Conservation (phyloP, 2,888 invertebrate species). For the Leptopilina myrica region DNA sequence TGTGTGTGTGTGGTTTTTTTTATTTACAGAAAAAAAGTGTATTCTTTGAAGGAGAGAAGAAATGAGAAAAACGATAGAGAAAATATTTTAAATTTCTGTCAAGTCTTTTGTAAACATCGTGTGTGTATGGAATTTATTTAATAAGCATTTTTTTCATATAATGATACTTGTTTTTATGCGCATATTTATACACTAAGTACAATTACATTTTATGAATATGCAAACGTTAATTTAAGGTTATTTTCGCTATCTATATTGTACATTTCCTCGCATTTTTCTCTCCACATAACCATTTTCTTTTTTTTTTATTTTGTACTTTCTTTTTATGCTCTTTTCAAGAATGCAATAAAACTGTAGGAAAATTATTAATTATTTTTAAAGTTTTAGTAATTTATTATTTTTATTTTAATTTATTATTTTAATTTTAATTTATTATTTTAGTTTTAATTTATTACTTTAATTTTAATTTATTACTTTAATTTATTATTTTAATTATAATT, state of each 20-base stretch:
- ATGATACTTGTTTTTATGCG: neutral
- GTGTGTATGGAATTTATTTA: neutral
- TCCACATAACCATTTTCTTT: neutral
- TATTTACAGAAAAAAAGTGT: neutral
- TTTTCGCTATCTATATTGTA: neutral
- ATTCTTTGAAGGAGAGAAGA: neutral
- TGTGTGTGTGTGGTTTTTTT: neutral
- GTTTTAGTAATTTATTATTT: too few relatives aligned
- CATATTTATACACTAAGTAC: neutral
- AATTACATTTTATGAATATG: conserved; percentile 35
- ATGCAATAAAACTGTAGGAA: too few relatives aligned
- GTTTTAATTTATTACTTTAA: too few relatives aligned
- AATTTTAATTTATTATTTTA: too few relatives aligned
- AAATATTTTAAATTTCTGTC: conserved; percentile 7
- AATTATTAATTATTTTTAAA: too few relatives aligned
- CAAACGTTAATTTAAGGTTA: conserved; percentile 8
- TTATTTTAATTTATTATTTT: too few relatives aligned
- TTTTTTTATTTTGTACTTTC: neutral
- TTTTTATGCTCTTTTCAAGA: neutral
- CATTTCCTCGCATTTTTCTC: neutral
- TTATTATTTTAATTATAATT: too few relatives aligned
- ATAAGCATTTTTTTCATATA: neutral
- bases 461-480: too few relatives aligned
- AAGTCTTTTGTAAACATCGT: neutral
- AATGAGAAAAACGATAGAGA: conserved; percentile 1